Evolutionary conservation across 2,888 invertebrate genomes (phyloP).

Genomic region (Cheilosia urbana): DNA sequence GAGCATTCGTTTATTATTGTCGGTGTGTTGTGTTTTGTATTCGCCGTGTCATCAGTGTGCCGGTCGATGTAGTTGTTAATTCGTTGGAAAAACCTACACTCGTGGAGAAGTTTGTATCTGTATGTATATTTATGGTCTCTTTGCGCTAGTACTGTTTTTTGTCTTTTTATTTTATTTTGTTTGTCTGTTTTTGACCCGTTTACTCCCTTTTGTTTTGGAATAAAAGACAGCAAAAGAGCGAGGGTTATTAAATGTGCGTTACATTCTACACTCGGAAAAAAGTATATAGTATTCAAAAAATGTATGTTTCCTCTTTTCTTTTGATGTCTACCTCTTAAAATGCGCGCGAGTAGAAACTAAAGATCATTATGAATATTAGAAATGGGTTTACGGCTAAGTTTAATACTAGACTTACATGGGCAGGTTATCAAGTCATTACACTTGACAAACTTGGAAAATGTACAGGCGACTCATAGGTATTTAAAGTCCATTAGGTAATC

Average conservation of each 20-base stretch:
- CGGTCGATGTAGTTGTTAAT: slow-evolving; percentile 62
- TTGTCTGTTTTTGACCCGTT: slow-evolving; percentile 68
- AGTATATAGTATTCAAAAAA: too few species aligned
- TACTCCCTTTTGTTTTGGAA: slow-evolving; percentile 64
- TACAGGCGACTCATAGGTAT: too few species aligned
- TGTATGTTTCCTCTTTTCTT: too few species aligned
- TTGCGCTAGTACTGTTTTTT: slow-evolving; percentile 29
- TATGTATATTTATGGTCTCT: slow-evolving; percentile 36
- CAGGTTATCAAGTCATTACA: too few species aligned
- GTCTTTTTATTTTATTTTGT: slow-evolving; percentile 17
- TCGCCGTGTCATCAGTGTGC: slow-evolving; percentile 61
- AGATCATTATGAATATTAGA: too few species aligned
- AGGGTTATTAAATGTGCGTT: slow-evolving; percentile 70
- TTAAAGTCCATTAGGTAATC: too few species aligned
- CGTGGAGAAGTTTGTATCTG: neutral
- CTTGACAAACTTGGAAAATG: too few species aligned
- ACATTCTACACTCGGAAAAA: slow-evolving; percentile 65
- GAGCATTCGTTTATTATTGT: slow-evolving; percentile 54
- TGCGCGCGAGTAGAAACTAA: neutral
- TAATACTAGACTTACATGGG: too few species aligned
- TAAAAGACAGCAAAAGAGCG: slow-evolving; percentile 41
- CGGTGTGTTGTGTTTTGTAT: slow-evolving; percentile 37
- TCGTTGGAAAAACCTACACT: slow-evolving; percentile 51
- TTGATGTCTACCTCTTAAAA: neutral
- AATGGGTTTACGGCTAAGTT: too few species aligned